Base-by-base conservation (phyloP, 2,797 vertebrate genomes). In the Pipistrellus nathusii region DNA sequence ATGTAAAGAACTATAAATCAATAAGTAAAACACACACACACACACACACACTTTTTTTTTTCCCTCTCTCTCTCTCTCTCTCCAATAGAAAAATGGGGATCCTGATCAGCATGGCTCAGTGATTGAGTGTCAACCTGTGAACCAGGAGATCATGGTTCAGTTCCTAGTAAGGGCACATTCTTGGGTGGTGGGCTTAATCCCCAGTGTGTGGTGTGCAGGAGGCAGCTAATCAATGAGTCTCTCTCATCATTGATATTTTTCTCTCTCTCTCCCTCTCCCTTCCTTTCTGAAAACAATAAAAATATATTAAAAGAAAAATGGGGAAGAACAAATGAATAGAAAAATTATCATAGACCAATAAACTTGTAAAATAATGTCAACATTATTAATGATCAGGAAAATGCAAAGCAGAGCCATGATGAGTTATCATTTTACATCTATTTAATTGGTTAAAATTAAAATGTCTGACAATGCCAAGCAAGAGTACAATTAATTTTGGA, bases 361-460 rank as follows among this genome's bases (percentile, higher is more conserved):
- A 64, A 91, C 30, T 38, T 93, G 12, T 73, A 89, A 89, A 78
- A 35, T 14, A 32, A 44, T 89, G 38, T 83, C 18, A 82, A 30
- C 2, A 66, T 77, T 13, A 30, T 78, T 92, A 69, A 13, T 53
- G 10, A 90, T 23, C 48, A 94, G n/a, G 30, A 23, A 75, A 94
- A 69, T 73, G 35, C 59, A 93, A 92, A 90, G 35, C 27, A 90
- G 27, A 91, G 72, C 8, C 17, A 53, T 11, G 25, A 18, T 2
- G 13, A 81, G 15, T 57, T 69, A 38, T 77, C 10, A 87, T 82
- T 90, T 85, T 93, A 32, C 3, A 87, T 7, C 27, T 84, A 25
- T 15, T 92, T 94, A 90, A 64, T 82, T 89, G 72, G 20, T 23
- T 93, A 85, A 94, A 94, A 73, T 80, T 48, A 53, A 92, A 93